phyloP scores from a whole-genome alignment of 1,140 invertebrate genomes.

The Ceratosolen fusciceps region DNA sequence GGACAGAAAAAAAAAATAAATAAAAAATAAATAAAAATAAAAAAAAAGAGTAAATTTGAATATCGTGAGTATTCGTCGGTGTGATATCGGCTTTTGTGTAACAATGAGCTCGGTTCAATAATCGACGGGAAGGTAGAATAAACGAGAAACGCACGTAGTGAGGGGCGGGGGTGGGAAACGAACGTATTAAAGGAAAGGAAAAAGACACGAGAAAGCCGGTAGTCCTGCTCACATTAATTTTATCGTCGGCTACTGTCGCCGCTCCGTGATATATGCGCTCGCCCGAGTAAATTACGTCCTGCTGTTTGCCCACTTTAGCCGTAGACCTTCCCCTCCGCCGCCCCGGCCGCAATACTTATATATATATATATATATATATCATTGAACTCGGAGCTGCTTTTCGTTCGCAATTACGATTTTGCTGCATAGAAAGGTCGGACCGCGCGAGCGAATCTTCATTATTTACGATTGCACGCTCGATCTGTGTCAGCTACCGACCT shows the following conservation, averaged over 20 bases:
- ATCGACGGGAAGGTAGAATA: not conserved
- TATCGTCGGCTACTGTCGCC: constrained; percentile 41
- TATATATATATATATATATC: too few species aligned
- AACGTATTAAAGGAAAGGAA: constrained; percentile 4
- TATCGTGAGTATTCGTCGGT: not conserved
- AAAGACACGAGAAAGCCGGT: constrained; percentile 19
- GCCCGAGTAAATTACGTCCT: constrained; percentile 30
- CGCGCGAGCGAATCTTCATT: constrained; percentile 37
- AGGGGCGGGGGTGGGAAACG: too few species aligned
- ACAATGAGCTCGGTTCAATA: not conserved
- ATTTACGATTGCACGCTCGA: constrained; percentile 31
- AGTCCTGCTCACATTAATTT: constrained; percentile 40
- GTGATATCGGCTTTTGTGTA: not conserved
- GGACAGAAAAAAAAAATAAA: too few species aligned
- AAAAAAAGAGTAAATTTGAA: not conserved
- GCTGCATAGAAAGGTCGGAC: constrained; percentile 16
- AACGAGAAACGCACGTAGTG: too few species aligned
- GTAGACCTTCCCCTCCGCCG: too few species aligned
- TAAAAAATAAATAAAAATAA: too few species aligned
- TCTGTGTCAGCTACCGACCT: not conserved
- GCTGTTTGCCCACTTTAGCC: not conserved
- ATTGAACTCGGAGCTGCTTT: constrained; percentile 2
- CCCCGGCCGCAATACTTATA: too few species aligned
- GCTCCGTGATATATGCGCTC: constrained; percentile 37
- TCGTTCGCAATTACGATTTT: constrained; percentile 38